Base-by-base conservation (phyloP, 2,888 invertebrate species). In the Barypeithes pellucidus region DNA sequence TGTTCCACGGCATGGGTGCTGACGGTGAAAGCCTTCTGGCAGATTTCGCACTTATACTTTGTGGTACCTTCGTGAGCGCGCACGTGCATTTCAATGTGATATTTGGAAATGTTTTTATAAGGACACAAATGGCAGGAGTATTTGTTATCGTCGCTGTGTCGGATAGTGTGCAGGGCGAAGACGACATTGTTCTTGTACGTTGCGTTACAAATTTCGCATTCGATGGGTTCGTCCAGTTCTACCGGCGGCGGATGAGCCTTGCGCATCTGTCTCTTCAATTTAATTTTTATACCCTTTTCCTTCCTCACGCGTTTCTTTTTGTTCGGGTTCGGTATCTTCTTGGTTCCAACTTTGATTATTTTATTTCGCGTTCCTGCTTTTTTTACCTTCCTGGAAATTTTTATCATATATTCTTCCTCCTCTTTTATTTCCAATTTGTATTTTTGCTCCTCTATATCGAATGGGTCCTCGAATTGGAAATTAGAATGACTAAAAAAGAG, bases 191-290 rank as follows among this genome's bases (percentile, higher is more conserved):
- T 82, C 68, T 88, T 88, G 76, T 89, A 90, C 5, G 88, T 85
- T 70, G 88, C 87, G 2, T 88, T 88, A 47, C 90, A 90, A 61
- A 88, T 76, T 65, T 88, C 88, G 73, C 90, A 90, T 63, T 88
- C 87, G 47, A 89, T 89, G 2, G 87, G 85, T 4, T 81, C 81
- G 8, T 80, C 79, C 36, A 80, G 69, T 47, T 81, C 81, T 29
- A 77, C 75, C 1, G 79, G 79, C 0, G 80, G 78, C 5, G 79
- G 84, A 47, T 79, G 78, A 68, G 67, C 20, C 20, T 63, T 76
- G 45, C 29, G 18, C 8, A 39, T 61, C 67, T 77, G 18, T 47
- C 67, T 59, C 18, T 73, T 72, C 29, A 75, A 66, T 52, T 69
- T 77, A 14, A 59, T 68, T 68, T 24, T 52, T 43, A 9, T 54